Evolutionary conservation across 1,140 invertebrate genomes (phyloP).

Genomic region (Hylaeus volcanicus): DNA sequence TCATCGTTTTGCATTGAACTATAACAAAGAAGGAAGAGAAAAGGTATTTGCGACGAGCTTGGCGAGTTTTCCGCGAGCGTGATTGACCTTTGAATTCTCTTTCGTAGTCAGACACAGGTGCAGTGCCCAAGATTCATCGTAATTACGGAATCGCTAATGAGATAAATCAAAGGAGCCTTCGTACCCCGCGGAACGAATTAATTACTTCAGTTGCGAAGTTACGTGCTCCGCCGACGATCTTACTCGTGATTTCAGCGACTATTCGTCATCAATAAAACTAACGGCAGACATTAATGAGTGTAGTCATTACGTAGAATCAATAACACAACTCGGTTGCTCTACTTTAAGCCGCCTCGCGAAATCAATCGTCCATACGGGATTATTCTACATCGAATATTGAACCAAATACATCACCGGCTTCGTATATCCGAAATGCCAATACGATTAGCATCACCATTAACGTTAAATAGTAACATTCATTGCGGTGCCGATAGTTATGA

Average conservation of each 20-base stretch:
- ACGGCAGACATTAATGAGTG: slow-evolving; percentile 10
- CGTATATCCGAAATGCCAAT: not conserved
- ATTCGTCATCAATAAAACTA: slow-evolving; percentile 8
- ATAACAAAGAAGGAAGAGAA: not conserved
- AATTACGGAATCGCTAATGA: slow-evolving; percentile 50
- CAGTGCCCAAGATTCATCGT: slow-evolving; percentile 24
- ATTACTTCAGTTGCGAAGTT: slow-evolving; percentile 19
- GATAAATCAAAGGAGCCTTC: slow-evolving; percentile 40
- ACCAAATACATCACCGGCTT: not conserved
- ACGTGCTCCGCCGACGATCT: not conserved
- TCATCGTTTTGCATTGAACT: not conserved
- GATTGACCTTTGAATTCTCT: not conserved
- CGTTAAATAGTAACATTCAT: not conserved
- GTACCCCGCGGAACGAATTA: slow-evolving; percentile 34
- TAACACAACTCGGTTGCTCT: slow-evolving; percentile 2
- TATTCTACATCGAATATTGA: slow-evolving; percentile 1
- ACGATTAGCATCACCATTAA: slow-evolving; percentile 8
- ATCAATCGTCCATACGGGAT: slow-evolving; percentile 13
- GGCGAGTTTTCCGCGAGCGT: not conserved
- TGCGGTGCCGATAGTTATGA: not conserved
- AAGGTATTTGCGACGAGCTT: not conserved
- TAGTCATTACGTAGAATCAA: slow-evolving; percentile 30
- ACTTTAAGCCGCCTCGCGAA: slow-evolving; percentile 1
- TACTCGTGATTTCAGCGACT: not conserved
- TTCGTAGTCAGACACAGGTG: slow-evolving; percentile 8